Evolutionary conservation across 2,113 vertebrate genomes (phyloP).

Genomic region (Barnardius zonarius): DNA sequence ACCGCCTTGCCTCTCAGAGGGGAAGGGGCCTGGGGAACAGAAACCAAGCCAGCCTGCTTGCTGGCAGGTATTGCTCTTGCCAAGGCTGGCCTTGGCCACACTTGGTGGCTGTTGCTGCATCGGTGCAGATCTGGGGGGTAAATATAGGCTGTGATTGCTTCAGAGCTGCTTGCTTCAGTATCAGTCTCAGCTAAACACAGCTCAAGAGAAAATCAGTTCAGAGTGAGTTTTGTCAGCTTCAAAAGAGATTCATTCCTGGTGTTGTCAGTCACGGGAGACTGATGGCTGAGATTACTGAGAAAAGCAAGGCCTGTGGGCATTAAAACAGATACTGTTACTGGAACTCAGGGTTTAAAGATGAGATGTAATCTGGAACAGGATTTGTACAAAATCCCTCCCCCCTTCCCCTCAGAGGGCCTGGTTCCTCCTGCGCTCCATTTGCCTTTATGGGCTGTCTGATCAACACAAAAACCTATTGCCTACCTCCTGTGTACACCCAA

Average conservation of each 20-base stretch:
- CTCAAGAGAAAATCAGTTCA: constrained; percentile 30
- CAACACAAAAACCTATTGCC: not conserved
- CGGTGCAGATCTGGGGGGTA: not conserved
- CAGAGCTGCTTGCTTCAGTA: not conserved
- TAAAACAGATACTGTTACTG: constrained; percentile 9
- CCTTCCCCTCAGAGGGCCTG: not conserved
- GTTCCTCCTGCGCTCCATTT: not conserved
- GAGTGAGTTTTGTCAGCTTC: constrained; percentile 50
- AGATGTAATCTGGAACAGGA: constrained; percentile 27
- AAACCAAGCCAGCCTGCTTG: not conserved
- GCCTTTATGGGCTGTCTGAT: not conserved
- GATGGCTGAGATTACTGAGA: constrained; percentile 38
- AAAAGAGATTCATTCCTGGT: constrained; percentile 4
- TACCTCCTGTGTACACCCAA: not conserved
- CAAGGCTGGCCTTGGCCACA: not conserved
- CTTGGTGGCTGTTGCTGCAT: not conserved
- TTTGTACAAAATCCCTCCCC: not conserved
- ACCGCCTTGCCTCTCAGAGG: not conserved
- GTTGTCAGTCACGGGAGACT: not conserved
- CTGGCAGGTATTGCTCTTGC: not conserved
- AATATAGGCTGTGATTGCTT: not conserved
- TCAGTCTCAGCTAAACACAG: not conserved
- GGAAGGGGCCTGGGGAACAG: not conserved
- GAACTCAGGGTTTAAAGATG: not conserved
- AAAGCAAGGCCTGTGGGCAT: constrained; percentile 38